These are phyloP conservation scores for Spongia lamella DNA, from an alignment of 37 sponge, comb jelly and placozoan species.

Conservation along the genomic window DNA sequence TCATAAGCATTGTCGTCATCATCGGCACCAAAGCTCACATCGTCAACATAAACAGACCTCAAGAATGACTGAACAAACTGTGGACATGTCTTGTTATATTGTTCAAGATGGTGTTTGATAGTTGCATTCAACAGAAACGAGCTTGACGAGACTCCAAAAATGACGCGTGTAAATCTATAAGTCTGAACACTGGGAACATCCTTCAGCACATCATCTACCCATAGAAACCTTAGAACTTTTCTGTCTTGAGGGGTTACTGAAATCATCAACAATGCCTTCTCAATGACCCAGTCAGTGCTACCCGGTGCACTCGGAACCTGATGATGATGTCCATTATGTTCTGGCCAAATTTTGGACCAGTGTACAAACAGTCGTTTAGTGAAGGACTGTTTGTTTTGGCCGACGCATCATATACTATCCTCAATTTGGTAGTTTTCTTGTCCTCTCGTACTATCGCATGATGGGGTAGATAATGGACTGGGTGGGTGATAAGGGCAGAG, in stretches of 20 bases:
- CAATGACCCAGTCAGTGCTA: constrained; percentile 32
- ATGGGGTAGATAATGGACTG: constrained; percentile 28
- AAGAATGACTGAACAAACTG: constrained; percentile 11
- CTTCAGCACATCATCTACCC: constrained; percentile 29
- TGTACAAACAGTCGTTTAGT: no score
- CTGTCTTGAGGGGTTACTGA: constrained; percentile 21
- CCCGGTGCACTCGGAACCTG: constrained; percentile 12
- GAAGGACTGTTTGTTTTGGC: neutral
- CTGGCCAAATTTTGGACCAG: no score
- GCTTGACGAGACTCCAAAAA: constrained; percentile 28
- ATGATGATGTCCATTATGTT: constrained; percentile 30
- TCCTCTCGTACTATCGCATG: constrained; percentile 14
- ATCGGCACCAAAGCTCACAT: constrained; percentile 12
- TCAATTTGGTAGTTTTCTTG: neutral
- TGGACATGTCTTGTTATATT: neutral
- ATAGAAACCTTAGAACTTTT: constrained; percentile 27
- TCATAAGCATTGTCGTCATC: constrained; percentile 35
- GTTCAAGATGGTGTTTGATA: constrained; percentile 16
- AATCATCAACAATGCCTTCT: constrained; percentile 32
- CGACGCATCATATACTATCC: neutral
- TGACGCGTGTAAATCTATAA: constrained; percentile 18
- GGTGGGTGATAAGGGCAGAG: no score
- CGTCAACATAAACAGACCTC: constrained; percentile 36
- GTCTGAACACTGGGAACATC: constrained; percentile 4
- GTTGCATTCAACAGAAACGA: constrained; percentile 38